These are phyloP conservation scores for Crocallis elinguaria DNA, from an alignment of 2,888 invertebrate species.

Conservation along the genomic window DNA sequence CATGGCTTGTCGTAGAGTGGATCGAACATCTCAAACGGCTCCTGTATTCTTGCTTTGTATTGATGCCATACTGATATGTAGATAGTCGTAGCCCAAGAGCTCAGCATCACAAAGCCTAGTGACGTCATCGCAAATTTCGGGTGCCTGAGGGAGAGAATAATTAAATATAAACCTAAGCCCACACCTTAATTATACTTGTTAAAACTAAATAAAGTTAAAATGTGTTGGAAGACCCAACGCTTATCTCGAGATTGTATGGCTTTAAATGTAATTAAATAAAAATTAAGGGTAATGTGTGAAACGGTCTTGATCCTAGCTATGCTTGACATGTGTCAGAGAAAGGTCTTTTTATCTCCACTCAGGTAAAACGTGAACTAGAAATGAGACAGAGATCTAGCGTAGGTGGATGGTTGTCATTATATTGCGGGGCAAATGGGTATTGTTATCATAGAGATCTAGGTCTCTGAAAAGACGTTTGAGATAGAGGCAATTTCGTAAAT, in stretches of 20 bases:
- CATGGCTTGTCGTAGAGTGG: constrained; percentile 93
- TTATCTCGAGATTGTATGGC: neutral
- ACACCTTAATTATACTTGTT: neutral
- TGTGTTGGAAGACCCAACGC: neutral
- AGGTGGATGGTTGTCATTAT: constrained; percentile 11
- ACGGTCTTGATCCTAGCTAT: constrained; percentile 6
- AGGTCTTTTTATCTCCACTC: constrained; percentile 9
- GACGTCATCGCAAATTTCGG: constrained; percentile 86
- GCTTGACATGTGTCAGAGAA: constrained; percentile 9
- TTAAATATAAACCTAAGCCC: too few species aligned
- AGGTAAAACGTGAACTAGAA: constrained; percentile 7
- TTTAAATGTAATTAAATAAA: constrained; percentile 4
- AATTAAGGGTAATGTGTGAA: constrained; percentile 1
- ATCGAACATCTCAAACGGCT: constrained; percentile 93
- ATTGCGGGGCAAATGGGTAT: constrained; percentile 8
- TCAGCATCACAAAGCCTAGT: constrained; percentile 85
- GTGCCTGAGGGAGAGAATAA: constrained; percentile 83
- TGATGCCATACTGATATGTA: constrained; percentile 90
- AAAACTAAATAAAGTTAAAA: constrained; percentile 8
- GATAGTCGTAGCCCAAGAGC: constrained; percentile 91
- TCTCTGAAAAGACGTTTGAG: constrained; percentile 12
- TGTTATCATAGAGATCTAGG: constrained; percentile 18
- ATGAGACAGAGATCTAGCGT: constrained; percentile 2
- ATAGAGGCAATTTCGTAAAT: constrained; percentile 19
- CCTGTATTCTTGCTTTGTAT: constrained; percentile 90